phyloP scores from a whole-genome alignment of 1,140 invertebrate species.

The Carposina sasakii region DNA sequence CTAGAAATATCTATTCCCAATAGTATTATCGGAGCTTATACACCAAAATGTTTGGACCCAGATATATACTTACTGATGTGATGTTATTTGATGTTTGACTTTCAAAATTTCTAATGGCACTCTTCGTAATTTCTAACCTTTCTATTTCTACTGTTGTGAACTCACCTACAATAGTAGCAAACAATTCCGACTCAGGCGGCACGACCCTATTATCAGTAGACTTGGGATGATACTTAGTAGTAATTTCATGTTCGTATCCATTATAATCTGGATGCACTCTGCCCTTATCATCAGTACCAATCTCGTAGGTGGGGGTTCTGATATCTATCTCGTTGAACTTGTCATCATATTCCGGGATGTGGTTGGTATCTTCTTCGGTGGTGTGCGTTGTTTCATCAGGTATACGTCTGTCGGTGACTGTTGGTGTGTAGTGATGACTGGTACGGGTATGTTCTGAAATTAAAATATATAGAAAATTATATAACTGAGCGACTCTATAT shows the following conservation, averaged over 20 bases:
- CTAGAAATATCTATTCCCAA: too few relatives aligned
- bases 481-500: too few relatives aligned
- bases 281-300: conserved; percentile 30
- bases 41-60: too few relatives aligned
- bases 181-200: conserved; percentile 48
- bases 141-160: too few relatives aligned
- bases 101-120: too few relatives aligned
- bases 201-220: conserved; percentile 41
- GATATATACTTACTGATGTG: too few relatives aligned
- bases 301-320: conserved; percentile 45
- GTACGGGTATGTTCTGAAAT: conserved; percentile 50
- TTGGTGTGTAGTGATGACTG: conserved; percentile 47
- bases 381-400: conserved; percentile 45
- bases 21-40: too few relatives aligned
- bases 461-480: too few relatives aligned
- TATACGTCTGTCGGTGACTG: conserved; percentile 32
- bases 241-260: conserved; percentile 51
- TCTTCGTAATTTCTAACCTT: too few relatives aligned
- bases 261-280: conserved; percentile 42
- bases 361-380: conserved; percentile 47
- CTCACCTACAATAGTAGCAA: conserved; percentile 65
- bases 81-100: too few relatives aligned
- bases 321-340: conserved; percentile 47
- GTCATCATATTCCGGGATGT: conserved; percentile 52
- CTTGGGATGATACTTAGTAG: conserved; percentile 55